Percentiles rank a stretch among this genome's conserved stretches.
Evolutionary conservation across 2,888 invertebrate species (phyloP).

Genomic region (Eudemis profundana): DNA sequence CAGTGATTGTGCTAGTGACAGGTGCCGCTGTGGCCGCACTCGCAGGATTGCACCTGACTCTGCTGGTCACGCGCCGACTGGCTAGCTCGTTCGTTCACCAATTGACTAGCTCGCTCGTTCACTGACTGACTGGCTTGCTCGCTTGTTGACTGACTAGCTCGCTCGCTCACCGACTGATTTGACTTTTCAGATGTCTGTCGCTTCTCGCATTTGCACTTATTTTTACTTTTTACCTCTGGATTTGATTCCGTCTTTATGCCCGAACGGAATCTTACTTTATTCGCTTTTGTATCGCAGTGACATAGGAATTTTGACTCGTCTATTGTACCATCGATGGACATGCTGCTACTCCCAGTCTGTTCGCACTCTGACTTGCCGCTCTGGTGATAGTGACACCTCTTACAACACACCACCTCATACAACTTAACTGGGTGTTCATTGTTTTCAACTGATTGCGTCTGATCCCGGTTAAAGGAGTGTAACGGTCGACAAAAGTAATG

Average conservation of each 20-base stretch:
- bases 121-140: background rate
- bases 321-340: slow-evolving; percentile 18
- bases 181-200: slow-evolving; percentile 3
- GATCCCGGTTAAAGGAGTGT: slow-evolving; percentile 50
- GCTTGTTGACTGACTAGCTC: background rate
- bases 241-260: background rate
- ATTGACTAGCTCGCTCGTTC: no score
- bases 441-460: slow-evolving; percentile 47
- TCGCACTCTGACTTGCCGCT: background rate
- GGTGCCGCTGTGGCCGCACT: background rate
- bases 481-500: slow-evolving; percentile 67
- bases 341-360: background rate
- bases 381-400: slow-evolving; percentile 55
- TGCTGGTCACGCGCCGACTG: no score
- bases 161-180: background rate
- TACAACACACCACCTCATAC: slow-evolving; percentile 51
- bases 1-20: background rate
- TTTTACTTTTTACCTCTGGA: background rate
- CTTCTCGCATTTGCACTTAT: background rate
- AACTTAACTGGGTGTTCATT: slow-evolving; percentile 58
- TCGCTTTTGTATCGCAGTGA: background rate
- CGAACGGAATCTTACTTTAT: background rate
- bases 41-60: no score
- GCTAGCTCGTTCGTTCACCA: no score
- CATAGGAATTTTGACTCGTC: background rate